Percentiles rank a stretch among this genome's conserved stretches.
phyloP scores from a whole-genome alignment of 2,797 vertebrate species.

The Halcyon badia region DNA sequence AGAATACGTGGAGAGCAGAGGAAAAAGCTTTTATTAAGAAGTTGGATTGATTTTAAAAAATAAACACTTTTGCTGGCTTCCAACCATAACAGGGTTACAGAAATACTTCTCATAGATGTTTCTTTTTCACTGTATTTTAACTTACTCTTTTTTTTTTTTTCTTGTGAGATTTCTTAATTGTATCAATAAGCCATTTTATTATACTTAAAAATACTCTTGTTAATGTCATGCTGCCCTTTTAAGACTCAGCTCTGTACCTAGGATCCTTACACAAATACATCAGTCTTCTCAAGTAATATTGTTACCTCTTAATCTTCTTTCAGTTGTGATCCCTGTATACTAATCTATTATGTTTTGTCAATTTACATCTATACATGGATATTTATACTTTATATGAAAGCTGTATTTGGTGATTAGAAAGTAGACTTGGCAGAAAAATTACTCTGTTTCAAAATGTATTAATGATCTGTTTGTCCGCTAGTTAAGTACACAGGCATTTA shows the following conservation, averaged over 20 bases:
- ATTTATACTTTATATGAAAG: background rate
- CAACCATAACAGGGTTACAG: background rate
- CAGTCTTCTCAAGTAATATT: background rate
- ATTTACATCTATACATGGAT: background rate
- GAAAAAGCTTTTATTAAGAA: background rate
- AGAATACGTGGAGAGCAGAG: background rate
- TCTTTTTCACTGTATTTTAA: background rate
- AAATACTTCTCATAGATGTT: background rate
- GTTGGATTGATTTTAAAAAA: constrained; percentile 24
- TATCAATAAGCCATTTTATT: background rate
- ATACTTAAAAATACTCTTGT: background rate
- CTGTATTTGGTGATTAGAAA: background rate
- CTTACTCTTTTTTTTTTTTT: background rate
- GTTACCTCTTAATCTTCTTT: background rate
- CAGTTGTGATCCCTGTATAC: background rate
- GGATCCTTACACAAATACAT: background rate
- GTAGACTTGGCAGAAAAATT: background rate
- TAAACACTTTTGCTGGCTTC: background rate
- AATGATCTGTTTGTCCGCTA: background rate
- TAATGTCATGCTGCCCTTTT: background rate
- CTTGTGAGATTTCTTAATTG: background rate
- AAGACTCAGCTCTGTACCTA: background rate
- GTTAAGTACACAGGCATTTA: background rate
- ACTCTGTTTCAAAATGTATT: background rate
- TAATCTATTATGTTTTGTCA: background rate